Conservation (phyloP, 1,140 invertebrate genomes). For the Neodiprion lecontei region DNA sequence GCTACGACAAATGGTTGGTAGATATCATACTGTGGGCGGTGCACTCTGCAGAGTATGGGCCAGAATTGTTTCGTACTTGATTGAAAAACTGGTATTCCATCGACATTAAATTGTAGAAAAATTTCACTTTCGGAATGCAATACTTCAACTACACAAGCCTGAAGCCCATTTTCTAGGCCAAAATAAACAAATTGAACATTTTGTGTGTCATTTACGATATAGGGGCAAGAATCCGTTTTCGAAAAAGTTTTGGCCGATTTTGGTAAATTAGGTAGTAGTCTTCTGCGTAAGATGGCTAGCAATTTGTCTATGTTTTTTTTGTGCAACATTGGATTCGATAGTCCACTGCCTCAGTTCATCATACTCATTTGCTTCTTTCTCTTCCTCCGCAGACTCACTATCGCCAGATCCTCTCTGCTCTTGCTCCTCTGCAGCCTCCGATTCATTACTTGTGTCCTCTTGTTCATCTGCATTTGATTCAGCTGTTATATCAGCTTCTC, state of each 20-base stretch:
- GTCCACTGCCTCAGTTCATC: constrained; percentile 31
- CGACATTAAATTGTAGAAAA: constrained; percentile 19
- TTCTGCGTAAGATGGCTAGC: constrained; percentile 25
- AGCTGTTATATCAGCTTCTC: too few relatives aligned
- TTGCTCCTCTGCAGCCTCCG: not conserved
- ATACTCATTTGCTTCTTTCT: constrained; percentile 17
- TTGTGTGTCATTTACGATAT: not conserved
- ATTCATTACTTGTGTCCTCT: not conserved
- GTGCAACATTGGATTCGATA: constrained; percentile 23
- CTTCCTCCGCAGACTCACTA: not conserved
- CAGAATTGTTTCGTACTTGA: constrained; percentile 27
- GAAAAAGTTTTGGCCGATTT: not conserved
- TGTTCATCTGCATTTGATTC: not conserved
- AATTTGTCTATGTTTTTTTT: constrained; percentile 25
- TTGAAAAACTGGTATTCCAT: constrained; percentile 21
- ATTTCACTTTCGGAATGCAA: constrained; percentile 15
- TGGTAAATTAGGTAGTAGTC: constrained; percentile 24
- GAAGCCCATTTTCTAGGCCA: not conserved
- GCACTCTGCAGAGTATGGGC: constrained; percentile 25
- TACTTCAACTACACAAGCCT: constrained; percentile 15
- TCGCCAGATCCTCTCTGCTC: not conserved
- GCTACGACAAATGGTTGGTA: constrained; percentile 27
- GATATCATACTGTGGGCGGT: constrained; percentile 15
- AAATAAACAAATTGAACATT: not conserved
- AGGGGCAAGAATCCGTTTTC: too few relatives aligned